Percentiles rank a stretch among this genome's conserved stretches.
Evolutionary conservation across 1,140 invertebrate species (phyloP).

Genomic region (Neodiprion pinetum): DNA sequence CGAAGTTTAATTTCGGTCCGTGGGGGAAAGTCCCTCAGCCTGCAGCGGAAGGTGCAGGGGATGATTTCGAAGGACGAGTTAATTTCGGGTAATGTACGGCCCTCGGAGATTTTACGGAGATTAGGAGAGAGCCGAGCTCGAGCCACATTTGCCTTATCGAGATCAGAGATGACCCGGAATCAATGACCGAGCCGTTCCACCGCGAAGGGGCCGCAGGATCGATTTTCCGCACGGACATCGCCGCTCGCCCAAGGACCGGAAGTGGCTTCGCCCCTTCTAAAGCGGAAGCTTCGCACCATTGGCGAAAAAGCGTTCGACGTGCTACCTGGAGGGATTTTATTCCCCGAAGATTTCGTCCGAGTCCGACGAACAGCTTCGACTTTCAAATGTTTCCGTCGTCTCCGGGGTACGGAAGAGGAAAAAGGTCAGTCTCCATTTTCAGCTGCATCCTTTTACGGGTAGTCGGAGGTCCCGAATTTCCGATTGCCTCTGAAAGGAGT

Average conservation of each 20-base stretch:
- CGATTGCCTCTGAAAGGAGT: no score
- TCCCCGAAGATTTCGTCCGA: no score
- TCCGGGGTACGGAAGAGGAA: no score
- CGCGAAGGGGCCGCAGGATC: neutral
- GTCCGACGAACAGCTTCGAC: neutral
- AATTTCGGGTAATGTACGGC: constrained; percentile 7
- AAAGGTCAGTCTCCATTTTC: no score
- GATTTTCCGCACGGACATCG: neutral
- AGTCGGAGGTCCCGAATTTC: no score
- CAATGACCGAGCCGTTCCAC: neutral
- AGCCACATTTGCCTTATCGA: neutral
- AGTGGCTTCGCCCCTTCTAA: neutral
- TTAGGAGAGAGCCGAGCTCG: neutral
- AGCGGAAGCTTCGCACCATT: neutral
- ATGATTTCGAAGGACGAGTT: constrained; percentile 2
- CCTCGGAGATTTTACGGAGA: neutral
- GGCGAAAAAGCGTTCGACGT: neutral
- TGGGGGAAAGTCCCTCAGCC: neutral
- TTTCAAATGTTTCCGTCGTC: neutral
- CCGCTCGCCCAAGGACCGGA: neutral
- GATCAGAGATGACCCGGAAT: constrained; percentile 7
- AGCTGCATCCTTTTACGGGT: no score
- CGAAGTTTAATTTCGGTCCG: neutral
- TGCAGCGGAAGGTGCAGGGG: neutral
- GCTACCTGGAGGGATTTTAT: no score